Percentiles rank a stretch among this genome's conserved stretches.
Evolutionary conservation across 2,113 vertebrate genomes (phyloP).

Genomic region (Pseudopipra pipra): DNA sequence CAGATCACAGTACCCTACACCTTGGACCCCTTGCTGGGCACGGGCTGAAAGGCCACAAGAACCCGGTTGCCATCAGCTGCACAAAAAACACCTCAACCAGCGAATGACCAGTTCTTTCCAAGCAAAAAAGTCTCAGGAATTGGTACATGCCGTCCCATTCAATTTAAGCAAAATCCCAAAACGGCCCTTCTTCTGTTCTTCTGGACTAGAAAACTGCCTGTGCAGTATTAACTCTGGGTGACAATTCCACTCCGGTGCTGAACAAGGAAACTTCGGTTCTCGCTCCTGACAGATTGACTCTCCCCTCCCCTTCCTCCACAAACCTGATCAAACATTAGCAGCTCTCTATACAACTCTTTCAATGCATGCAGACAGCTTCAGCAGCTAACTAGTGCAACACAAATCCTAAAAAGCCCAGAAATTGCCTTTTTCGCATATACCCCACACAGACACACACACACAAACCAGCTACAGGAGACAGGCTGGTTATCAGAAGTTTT

Average conservation of each 20-base stretch:
- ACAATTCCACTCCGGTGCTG: neutral
- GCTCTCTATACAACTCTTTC: neutral
- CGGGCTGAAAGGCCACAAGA: neutral
- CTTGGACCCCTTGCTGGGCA: neutral
- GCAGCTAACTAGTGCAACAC: neutral
- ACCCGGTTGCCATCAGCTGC: neutral
- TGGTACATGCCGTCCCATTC: neutral
- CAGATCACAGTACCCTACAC: fast-evolving
- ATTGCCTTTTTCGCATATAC: neutral
- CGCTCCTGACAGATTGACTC: neutral
- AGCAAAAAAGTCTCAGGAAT: neutral
- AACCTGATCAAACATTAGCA: neutral
- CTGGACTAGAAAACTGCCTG: neutral
- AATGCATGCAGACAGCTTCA: neutral
- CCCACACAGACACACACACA: neutral
- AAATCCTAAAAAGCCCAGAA: neutral
- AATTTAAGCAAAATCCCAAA: neutral
- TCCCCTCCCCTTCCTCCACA: neutral
- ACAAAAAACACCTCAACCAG: neutral
- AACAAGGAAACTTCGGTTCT: neutral
- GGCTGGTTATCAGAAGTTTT: neutral
- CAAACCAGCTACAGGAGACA: neutral
- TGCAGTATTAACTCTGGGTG: neutral
- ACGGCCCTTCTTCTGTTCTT: fast-evolving
- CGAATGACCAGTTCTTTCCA: neutral